Evolutionary conservation across 2,113 vertebrate species (phyloP).

Genomic region (Passer domesticus): DNA sequence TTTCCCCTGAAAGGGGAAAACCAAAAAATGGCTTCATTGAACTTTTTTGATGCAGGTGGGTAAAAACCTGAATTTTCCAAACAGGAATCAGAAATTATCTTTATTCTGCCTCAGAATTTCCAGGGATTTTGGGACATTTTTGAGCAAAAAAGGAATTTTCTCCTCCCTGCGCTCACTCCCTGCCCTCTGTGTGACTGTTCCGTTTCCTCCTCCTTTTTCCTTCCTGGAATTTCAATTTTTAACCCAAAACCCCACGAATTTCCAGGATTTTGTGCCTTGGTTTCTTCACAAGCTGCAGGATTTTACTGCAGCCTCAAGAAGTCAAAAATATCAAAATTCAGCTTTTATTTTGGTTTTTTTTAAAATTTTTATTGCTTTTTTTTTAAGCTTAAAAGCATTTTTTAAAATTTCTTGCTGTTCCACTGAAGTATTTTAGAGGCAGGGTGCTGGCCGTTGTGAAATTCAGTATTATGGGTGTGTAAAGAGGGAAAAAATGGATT

Average conservation of each 20-base stretch:
- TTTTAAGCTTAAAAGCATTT: background rate
- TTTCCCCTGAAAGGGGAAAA: background rate
- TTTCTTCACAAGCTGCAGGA: background rate
- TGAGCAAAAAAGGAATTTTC: background rate
- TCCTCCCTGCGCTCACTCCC: background rate
- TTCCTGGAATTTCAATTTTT: background rate
- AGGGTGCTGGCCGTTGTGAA: background rate
- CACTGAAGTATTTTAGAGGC: background rate
- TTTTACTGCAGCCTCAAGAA: background rate
- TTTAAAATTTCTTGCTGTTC: background rate
- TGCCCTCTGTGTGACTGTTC: background rate
- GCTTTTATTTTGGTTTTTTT: background rate
- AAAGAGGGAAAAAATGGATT: background rate
- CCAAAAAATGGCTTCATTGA: background rate
- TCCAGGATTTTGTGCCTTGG: background rate
- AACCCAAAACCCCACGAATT: background rate
- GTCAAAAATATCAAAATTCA: background rate
- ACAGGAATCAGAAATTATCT: accelerated
- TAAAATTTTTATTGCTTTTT: too few species aligned
- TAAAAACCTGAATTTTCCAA: background rate
- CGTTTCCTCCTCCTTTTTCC: background rate
- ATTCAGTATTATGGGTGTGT: background rate
- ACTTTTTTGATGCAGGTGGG: background rate
- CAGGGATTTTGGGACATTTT: too few species aligned
- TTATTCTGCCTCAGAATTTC: too few species aligned